A percentile compares a stretch with the other conserved stretches of the same genome.
Conservation (phyloP, 2,113 vertebrate species). For the Rhineura floridana region DNA sequence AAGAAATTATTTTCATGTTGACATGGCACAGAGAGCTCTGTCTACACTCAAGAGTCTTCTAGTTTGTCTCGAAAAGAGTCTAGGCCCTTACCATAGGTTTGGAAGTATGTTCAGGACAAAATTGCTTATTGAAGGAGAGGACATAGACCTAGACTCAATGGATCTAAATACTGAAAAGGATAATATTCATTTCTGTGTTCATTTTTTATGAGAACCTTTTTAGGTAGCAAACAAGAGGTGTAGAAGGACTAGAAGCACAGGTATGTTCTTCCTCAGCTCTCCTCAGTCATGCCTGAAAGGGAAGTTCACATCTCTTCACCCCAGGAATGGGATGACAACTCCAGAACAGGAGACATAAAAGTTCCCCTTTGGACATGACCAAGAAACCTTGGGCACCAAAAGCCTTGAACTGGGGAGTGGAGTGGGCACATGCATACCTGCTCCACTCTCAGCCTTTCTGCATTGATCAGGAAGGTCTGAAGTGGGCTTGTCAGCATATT, state of each 20-base stretch:
- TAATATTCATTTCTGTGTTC: neutral
- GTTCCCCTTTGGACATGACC: neutral
- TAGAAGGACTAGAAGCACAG: too few relatives aligned
- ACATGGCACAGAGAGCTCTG: neutral
- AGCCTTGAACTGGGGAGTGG: neutral
- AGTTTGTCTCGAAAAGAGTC: neutral
- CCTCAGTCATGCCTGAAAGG: neutral
- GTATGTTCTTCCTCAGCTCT: too few relatives aligned
- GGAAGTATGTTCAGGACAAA: neutral
- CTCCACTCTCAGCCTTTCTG: neutral
- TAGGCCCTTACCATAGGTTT: neutral
- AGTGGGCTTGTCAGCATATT: neutral
- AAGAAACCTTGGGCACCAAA: neutral
- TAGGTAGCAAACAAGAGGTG: neutral
- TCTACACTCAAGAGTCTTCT: neutral
- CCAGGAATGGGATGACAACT: neutral
- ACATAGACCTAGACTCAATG: neutral
- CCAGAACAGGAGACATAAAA: neutral
- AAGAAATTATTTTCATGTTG: neutral
- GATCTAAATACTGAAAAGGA: neutral
- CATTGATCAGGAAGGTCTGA: neutral
- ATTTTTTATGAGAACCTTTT: constrained; percentile 9
- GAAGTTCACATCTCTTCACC: neutral
- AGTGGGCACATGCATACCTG: neutral
- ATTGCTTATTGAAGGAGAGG: neutral